Evolutionary conservation across 2,113 vertebrate species (phyloP).

Genomic region (Cyanoliseus patagonus): DNA sequence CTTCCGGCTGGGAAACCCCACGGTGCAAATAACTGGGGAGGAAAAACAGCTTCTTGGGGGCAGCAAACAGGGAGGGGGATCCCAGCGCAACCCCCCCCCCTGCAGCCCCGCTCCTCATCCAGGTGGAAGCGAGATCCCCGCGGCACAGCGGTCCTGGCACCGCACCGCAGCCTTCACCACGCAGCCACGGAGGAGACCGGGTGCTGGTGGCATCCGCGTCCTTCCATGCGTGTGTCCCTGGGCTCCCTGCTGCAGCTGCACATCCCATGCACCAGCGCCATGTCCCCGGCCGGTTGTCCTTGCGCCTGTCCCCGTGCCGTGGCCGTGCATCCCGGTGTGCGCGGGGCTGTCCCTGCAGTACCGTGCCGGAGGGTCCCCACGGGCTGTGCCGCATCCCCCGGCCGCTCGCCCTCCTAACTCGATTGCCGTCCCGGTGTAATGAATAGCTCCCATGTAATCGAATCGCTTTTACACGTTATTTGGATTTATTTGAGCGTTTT

Average conservation of each 20-base stretch:
- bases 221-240: not conserved
- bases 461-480: not conserved
- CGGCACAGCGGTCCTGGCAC: not conserved
- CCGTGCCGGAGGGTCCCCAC: not conserved
- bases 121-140: not conserved
- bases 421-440: not conserved
- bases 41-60: not conserved
- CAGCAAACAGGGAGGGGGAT: not conserved
- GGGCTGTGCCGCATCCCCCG: not conserved
- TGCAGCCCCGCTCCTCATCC: not conserved
- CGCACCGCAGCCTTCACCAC: not conserved
- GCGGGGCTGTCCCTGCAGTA: not conserved
- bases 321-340: fast-evolving
- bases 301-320: not conserved
- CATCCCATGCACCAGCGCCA: not conserved
- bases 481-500: conserved; percentile 38
- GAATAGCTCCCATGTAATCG: conserved; percentile 6
- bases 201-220: fast-evolving
- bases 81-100: fast-evolving
- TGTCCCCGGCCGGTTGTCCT: not conserved
- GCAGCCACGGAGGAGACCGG: fast-evolving
- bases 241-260: not conserved
- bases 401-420: not conserved
- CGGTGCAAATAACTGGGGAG: fast-evolving
- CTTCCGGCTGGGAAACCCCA: not conserved